phyloP scores from a whole-genome alignment of 2,797 vertebrate species.

The Pangasius larnaudii region DNA sequence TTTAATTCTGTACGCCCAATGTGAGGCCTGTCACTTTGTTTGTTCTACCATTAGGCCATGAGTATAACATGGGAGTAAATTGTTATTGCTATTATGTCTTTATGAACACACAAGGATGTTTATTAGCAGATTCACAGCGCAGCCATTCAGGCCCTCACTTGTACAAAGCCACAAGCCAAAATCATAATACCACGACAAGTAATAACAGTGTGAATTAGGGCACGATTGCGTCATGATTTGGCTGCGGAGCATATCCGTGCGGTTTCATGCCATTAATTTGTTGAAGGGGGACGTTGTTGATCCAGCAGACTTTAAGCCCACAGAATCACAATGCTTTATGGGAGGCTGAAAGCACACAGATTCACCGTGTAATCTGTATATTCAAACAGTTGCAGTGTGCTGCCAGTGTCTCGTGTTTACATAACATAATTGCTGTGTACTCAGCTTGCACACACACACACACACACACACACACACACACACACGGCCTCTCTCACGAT shows the following conservation, averaged over 20 bases:
- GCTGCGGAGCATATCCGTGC: background rate
- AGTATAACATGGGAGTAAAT: conserved; percentile 5
- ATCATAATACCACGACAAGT: conserved; percentile 29
- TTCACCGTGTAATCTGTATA: conserved; percentile 42
- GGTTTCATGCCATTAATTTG: conserved; percentile 23
- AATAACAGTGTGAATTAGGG: conserved; percentile 38
- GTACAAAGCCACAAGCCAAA: conserved; percentile 43
- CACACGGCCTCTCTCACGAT: conserved; percentile 24
- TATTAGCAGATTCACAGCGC: conserved; percentile 28
- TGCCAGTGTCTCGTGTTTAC: conserved; percentile 47
- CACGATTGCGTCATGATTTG: conserved; percentile 21
- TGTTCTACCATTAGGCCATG: background rate
- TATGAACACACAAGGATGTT: conserved; percentile 16
- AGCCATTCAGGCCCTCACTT: conserved; percentile 39
- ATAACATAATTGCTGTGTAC: conserved; percentile 48
- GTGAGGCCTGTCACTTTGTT: background rate
- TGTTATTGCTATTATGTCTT: conserved; percentile 40
- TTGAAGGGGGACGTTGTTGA: conserved; percentile 32
- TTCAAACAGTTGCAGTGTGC: conserved; percentile 43
- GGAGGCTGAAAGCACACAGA: conserved; percentile 34
- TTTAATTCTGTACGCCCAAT: background rate
- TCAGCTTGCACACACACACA: conserved; percentile 31
- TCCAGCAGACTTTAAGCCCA: conserved; percentile 33
- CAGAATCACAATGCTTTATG: conserved; percentile 29
- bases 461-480: conserved; percentile 3